Conservation (phyloP, 92 coral and sea anemone genomes). For the Porites rus region DNA sequence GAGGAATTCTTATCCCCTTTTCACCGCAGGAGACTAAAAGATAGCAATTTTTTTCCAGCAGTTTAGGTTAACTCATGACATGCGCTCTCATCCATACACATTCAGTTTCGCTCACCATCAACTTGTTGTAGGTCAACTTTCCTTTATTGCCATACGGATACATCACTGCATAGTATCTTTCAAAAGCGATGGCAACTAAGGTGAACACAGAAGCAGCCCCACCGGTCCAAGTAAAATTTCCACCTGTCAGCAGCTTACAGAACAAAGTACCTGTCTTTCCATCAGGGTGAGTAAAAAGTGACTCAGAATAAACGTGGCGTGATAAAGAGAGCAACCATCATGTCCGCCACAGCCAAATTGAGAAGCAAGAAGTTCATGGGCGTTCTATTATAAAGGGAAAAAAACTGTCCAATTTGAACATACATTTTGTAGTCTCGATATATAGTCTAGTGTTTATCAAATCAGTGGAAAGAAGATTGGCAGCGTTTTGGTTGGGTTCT, state of each 20-base stretch:
- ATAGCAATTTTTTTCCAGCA: too few species aligned
- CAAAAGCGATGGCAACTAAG: conserved; percentile 13
- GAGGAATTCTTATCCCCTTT: too few species aligned
- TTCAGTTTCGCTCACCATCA: conserved; percentile 2
- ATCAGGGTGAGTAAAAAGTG: conserved; percentile 31
- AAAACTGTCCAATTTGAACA: background rate
- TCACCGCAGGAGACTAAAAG: too few species aligned
- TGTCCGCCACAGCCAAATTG: conserved; percentile 64
- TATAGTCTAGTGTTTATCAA: too few species aligned
- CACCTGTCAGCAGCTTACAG: conserved; percentile 23
- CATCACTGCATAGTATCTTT: conserved; percentile 17
- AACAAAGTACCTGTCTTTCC: conserved; percentile 9
- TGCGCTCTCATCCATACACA: too few species aligned
- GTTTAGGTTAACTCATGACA: too few species aligned
- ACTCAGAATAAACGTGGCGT: conserved; percentile 33
- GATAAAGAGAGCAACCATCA: conserved; percentile 48
- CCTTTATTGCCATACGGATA: conserved; percentile 23
- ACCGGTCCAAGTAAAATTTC: conserved; percentile 9
- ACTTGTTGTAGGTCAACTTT: conserved; percentile 26
- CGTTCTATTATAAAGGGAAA: conserved; percentile 11
- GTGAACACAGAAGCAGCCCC: conserved; percentile 19
- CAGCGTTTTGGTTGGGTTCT: too few species aligned
- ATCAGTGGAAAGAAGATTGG: too few species aligned
- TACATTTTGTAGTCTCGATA: background rate
- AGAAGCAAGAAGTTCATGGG: conserved; percentile 63